Evolutionary conservation across 2,888 invertebrate genomes (phyloP), one percentile per base, ranked within the genome.

Genomic region (Pristionchus japonicus): DNA sequence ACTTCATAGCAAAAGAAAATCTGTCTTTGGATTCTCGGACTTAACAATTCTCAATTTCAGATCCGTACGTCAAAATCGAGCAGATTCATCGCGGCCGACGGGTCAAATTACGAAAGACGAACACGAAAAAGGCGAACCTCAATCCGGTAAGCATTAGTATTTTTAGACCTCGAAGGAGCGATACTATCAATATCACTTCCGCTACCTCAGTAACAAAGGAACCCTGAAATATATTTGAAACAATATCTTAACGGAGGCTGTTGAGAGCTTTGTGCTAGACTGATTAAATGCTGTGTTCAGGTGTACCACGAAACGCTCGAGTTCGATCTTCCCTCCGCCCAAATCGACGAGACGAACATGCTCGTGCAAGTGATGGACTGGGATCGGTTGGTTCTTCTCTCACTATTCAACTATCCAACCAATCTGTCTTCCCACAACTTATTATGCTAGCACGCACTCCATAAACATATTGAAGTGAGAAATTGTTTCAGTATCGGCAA

Each of bases 31-130:
- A 0, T 13, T 7, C 31, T 64, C 6, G 4, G 7, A 64, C 23
- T 61, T 31, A 31, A 31, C 11, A 13, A 64, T 27, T 31, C 31
- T n/a, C 52, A 11, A 57, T 92, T 94, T 67, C 92, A 97, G 98
- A 98, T 96, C 98, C 98, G 0, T 98, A 98, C 95, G 97, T 98
- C 88, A 98, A 98, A 95, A 97, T 98, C 43, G 97, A 97, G 92
- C 96, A 98, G 88, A 96, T 97, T 92, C 97, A 97, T 93, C 97
- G 97, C 95, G 97, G 97, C 4, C 97, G 97, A 94, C 96, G 97
- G 89, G 97, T 98, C 93, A 97, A 97, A 95, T 98, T 98, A 95
- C 97, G 97, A 95, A 98, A 98, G 95, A 98, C 98, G 0, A 97
- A 97, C 0, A 97, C 98, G 0, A 97, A 97, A 34, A 64, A 91